Evolutionary conservation across 2,888 invertebrate species (phyloP).

Genomic region (Petrophora chlorosata): DNA sequence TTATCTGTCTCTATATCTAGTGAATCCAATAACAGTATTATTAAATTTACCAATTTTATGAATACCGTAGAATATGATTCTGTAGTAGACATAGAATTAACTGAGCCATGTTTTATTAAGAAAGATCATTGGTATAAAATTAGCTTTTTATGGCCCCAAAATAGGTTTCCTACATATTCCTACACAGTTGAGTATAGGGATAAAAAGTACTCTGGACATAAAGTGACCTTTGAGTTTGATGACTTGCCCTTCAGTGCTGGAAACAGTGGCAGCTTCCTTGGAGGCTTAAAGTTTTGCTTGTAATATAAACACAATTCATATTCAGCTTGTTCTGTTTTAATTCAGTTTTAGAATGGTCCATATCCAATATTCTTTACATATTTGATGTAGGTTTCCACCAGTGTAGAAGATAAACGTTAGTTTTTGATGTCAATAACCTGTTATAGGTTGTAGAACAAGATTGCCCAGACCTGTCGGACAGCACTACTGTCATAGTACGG

Average conservation of each 20-base stretch:
- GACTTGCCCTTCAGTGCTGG: constrained; percentile 57
- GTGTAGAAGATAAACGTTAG: neutral
- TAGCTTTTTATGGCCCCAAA: constrained; percentile 67
- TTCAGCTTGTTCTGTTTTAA: neutral
- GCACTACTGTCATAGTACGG: constrained; percentile 12
- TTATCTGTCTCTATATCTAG: constrained; percentile 63
- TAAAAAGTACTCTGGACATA: constrained; percentile 56
- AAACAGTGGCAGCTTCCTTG: constrained; percentile 69
- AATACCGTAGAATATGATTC: constrained; percentile 73
- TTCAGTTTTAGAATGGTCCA: too few relatives aligned
- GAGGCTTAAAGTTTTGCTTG: constrained; percentile 73
- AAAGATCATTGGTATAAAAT: constrained; percentile 76
- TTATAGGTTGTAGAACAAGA: constrained; percentile 30
- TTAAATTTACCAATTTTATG: constrained; percentile 63
- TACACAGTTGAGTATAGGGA: constrained; percentile 74
- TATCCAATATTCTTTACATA: too few relatives aligned
- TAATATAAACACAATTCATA: constrained; percentile 39
- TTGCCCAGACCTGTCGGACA: constrained; percentile 25
- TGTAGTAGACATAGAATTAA: constrained; percentile 66
- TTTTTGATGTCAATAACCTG: constrained; percentile 29
- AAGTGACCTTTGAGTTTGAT: constrained; percentile 71
- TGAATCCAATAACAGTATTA: constrained; percentile 63
- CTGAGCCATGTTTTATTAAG: constrained; percentile 70
- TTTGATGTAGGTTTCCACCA: too few relatives aligned
- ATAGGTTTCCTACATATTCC: constrained; percentile 56